A percentile compares a stretch with the other conserved stretches of the same genome.
phyloP scores from a whole-genome alignment of 2,113 vertebrate genomes.

The Cephalopholis sonnerati region DNA sequence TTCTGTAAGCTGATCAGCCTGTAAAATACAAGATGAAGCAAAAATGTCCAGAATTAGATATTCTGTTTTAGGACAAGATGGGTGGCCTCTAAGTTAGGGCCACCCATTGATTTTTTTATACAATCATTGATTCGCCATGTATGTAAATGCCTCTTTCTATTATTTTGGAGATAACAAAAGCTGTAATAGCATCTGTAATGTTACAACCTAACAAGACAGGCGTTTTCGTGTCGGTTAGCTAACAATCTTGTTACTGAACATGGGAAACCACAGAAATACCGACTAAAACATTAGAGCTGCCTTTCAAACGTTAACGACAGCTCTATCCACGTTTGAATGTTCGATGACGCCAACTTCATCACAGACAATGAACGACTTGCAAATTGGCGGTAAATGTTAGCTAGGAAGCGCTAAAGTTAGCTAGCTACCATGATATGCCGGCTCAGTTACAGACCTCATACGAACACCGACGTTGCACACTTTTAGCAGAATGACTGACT shows the following conservation, averaged over 20 bases:
- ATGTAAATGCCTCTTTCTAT: neutral
- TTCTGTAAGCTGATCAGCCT: conserved; percentile 99
- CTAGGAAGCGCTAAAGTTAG: conserved; percentile 31
- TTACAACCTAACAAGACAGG: neutral
- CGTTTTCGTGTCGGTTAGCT: neutral
- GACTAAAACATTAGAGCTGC: accelerated
- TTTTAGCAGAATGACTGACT: neutral
- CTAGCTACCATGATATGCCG: conserved; percentile 17
- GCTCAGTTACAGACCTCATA: neutral
- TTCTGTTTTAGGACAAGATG: accelerated
- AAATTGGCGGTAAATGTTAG: conserved; percentile 73
- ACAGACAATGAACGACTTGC: conserved; percentile 38
- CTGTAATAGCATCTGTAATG: neutral
- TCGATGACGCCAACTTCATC: neutral
- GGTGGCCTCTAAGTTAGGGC: neutral
- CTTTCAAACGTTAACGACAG: neutral
- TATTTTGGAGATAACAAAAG: neutral
- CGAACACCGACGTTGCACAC: neutral
- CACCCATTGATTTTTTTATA: neutral
- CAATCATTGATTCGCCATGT: neutral
- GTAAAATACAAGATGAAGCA: conserved; percentile 35
- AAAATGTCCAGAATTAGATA: neutral
- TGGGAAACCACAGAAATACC: accelerated
- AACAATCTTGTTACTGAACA: neutral
- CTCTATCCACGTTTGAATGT: neutral